Conservation (phyloP, 2,797 vertebrate species). For the Chanos chanos region DNA sequence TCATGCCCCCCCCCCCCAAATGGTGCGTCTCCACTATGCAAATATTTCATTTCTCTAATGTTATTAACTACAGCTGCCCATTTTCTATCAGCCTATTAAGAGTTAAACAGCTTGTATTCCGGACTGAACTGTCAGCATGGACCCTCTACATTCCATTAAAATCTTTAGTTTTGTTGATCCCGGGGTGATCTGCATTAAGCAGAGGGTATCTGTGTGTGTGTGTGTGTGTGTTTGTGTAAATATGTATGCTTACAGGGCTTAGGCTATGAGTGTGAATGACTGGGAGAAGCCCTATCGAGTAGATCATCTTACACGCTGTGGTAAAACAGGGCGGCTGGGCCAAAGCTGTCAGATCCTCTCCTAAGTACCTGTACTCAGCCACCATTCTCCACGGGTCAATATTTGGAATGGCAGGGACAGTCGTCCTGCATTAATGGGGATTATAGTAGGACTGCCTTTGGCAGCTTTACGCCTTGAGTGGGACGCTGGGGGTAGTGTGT, state of each 20-base stretch:
- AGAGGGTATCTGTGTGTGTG: slow-evolving; percentile 12
- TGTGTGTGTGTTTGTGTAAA: slow-evolving; percentile 21
- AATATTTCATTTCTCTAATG: too few species aligned
- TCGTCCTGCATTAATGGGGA: slow-evolving; percentile 69
- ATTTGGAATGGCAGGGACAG: slow-evolving; percentile 74
- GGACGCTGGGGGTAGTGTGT: slow-evolving; percentile 18
- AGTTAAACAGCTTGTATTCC: too few species aligned
- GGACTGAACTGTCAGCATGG: too few species aligned
- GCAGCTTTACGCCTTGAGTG: slow-evolving; percentile 63
- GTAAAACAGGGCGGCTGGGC: slow-evolving; percentile 42
- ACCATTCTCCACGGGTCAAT: slow-evolving; percentile 71
- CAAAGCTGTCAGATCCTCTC: slow-evolving; percentile 57
- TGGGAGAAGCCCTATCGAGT: slow-evolving; percentile 51
- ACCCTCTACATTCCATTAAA: too few species aligned
- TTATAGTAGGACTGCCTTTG: slow-evolving; percentile 61
- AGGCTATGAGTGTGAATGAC: slow-evolving; percentile 51
- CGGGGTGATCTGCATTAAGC: background rate
- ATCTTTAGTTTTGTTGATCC: background rate
- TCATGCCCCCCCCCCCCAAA: too few species aligned
- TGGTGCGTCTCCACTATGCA: too few species aligned
- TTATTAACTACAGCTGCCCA: too few species aligned
- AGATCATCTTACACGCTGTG: slow-evolving; percentile 63
- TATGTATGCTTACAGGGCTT: background rate
- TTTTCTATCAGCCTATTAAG: too few species aligned
- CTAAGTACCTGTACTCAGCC: slow-evolving; percentile 49